These are phyloP conservation scores for Phlogophora meticulosa DNA, from an alignment of 2,888 invertebrate species.

Conservation along the genomic window DNA sequence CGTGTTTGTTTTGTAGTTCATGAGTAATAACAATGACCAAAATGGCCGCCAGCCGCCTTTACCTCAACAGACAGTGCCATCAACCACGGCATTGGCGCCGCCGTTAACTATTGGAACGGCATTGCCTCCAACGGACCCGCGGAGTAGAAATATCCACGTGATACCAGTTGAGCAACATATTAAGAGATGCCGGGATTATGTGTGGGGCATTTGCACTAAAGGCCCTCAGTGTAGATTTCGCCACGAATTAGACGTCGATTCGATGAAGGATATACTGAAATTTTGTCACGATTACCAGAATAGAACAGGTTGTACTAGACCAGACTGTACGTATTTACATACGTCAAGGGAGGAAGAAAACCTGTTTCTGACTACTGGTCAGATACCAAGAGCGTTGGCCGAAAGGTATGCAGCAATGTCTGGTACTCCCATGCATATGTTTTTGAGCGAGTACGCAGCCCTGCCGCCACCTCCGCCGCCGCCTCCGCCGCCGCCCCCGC, in stretches of 20 bases:
- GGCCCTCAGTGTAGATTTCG: conserved; percentile 78
- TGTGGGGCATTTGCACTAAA: conserved; percentile 84
- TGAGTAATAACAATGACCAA: conserved; percentile 62
- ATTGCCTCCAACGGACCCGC: conserved; percentile 67
- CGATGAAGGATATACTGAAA: conserved; percentile 80
- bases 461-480: conserved; percentile 63
- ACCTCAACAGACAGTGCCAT: conserved; percentile 70
- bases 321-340: conserved; percentile 82
- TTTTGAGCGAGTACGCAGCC: conserved; percentile 45
- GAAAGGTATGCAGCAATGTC: conserved; percentile 79
- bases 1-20: conserved; percentile 49
- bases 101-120: conserved; percentile 7
- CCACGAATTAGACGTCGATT: conserved; percentile 79
- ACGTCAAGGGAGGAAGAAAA: conserved; percentile 80
- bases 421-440: conserved; percentile 49
- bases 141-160: conserved; percentile 52
- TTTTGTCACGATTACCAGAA: conserved; percentile 87
- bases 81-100: conserved; percentile 47
- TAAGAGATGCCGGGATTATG: conserved; percentile 79
- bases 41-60: conserved; percentile 80
- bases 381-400: conserved; percentile 78
- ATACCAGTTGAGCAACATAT: conserved; percentile 46
- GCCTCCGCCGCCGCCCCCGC: conserved; percentile 69
- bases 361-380: conserved; percentile 75
- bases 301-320: conserved; percentile 77